phyloP scores from a whole-genome alignment of 2,797 vertebrate genomes.

The Cyclopterus lumpus region DNA sequence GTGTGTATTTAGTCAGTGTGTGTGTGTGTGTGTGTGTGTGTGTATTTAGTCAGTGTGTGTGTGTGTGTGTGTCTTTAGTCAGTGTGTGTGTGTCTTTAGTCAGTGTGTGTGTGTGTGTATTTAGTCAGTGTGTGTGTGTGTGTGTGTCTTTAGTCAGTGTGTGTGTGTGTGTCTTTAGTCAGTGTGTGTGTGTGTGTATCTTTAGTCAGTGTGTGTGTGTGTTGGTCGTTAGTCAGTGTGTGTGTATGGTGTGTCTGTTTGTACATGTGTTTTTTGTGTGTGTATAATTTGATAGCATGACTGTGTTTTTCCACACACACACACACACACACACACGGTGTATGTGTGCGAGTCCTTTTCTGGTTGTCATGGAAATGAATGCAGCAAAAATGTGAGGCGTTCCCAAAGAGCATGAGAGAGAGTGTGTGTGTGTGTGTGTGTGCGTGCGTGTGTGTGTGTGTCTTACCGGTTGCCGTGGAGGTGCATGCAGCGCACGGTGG shows the following conservation, averaged over 20 bases:
- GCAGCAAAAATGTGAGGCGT: slow-evolving; percentile 11
- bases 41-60: too few relatives aligned
- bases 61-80: too few relatives aligned
- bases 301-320: too few relatives aligned
- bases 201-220: slow-evolving; percentile 11
- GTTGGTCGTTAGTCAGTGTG: neutral
- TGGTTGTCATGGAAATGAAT: slow-evolving; percentile 24
- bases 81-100: slow-evolving; percentile 22
- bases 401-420: neutral
- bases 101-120: neutral
- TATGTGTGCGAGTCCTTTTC: neutral
- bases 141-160: slow-evolving; percentile 14
- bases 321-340: too few relatives aligned
- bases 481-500: slow-evolving; percentile 95
- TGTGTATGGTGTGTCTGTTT: slow-evolving; percentile 22
- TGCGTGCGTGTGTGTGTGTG: slow-evolving; percentile 7
- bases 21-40: too few relatives aligned
- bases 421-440: neutral
- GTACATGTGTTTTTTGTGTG: too few relatives aligned
- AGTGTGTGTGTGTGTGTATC: neutral
- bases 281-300: too few relatives aligned
- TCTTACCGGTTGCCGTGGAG: slow-evolving; percentile 91
- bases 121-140: slow-evolving; percentile 1
- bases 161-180: neutral
- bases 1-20: neutral